These are phyloP conservation scores for Uromys caudimaculatus DNA, from an alignment of 2,797 vertebrate genomes.

Conservation along the genomic window DNA sequence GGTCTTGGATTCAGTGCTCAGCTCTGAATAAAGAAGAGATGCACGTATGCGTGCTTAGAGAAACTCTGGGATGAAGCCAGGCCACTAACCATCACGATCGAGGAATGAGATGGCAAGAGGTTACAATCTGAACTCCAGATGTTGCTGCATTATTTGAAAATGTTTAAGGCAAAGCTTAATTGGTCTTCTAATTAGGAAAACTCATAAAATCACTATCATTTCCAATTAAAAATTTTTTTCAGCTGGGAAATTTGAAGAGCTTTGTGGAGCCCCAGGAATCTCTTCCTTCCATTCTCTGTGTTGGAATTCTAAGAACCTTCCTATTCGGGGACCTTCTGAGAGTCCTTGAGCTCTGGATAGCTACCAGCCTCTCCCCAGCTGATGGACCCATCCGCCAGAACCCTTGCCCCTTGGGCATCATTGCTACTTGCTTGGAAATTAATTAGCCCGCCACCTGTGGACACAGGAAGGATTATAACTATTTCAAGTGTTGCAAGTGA, in stretches of 20 bases:
- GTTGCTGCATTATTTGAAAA: conserved; percentile 63
- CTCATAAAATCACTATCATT: conserved; percentile 69
- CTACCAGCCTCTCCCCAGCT: conserved; percentile 65
- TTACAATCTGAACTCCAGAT: conserved; percentile 40
- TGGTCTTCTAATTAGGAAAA: conserved; percentile 76
- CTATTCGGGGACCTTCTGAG: conserved; percentile 49
- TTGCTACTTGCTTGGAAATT: conserved; percentile 86
- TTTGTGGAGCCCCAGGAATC: conserved; percentile 50
- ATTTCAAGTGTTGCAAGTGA: conserved; percentile 85
- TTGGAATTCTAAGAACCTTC: conserved; percentile 70
- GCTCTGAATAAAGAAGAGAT: no score
- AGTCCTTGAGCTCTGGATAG: conserved; percentile 51
- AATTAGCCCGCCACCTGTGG: conserved; percentile 87
- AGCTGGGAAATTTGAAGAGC: conserved; percentile 60
- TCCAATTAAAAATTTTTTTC: conserved; percentile 33
- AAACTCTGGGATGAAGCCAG: conserved; percentile 14
- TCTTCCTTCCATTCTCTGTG: conserved; percentile 54
- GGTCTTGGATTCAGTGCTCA: no score
- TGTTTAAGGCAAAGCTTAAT: conserved; percentile 62
- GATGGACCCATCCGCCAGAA: conserved; percentile 71
- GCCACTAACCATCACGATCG: not conserved
- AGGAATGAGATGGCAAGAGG: not conserved
- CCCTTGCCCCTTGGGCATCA: conserved; percentile 63
- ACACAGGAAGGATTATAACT: conserved; percentile 86
- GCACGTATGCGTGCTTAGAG: not conserved